Percentiles rank a stretch among this genome's conserved stretches.
Evolutionary conservation across 35 echinoderm and acorn worm species (phyloP).

Genomic region (Ophioderma brevispina): DNA sequence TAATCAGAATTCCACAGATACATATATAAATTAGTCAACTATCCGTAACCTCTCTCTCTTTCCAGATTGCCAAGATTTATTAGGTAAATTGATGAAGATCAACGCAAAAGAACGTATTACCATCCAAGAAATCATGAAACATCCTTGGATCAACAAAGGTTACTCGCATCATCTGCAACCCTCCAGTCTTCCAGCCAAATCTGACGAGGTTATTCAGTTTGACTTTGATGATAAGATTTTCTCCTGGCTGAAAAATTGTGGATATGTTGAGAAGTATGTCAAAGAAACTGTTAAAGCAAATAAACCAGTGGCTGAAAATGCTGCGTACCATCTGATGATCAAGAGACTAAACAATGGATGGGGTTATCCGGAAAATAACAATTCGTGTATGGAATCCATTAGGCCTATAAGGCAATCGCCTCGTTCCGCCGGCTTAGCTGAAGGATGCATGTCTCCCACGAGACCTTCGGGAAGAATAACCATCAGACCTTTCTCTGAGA

Average conservation of each 20-base stretch:
- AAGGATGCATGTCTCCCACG: neutral
- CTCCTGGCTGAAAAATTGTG: slow-evolving; percentile 51
- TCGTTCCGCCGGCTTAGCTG: neutral
- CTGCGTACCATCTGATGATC: slow-evolving; percentile 72
- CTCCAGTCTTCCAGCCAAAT: slow-evolving; percentile 24
- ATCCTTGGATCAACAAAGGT: slow-evolving; percentile 90
- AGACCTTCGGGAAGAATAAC: neutral
- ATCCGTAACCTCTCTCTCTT: neutral
- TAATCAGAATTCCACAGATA: no score
- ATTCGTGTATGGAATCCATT: neutral
- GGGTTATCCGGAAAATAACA: slow-evolving; percentile 72
- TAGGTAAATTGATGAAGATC: slow-evolving; percentile 51
- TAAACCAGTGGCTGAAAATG: slow-evolving; percentile 75
- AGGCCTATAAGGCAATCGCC: neutral
- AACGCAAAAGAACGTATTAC: slow-evolving; percentile 66
- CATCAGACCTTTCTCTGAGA: neutral
- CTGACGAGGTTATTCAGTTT: neutral
- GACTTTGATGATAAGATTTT: slow-evolving; percentile 51
- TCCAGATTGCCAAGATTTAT: slow-evolving; percentile 80
- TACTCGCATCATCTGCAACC: slow-evolving; percentile 52
- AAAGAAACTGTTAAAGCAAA: slow-evolving; percentile 52
- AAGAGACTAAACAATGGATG: slow-evolving; percentile 75
- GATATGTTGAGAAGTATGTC: slow-evolving; percentile 36
- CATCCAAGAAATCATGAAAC: slow-evolving; percentile 73
- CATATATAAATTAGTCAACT: no score